Conservation (phyloP, 2,797 vertebrate species). For the Neosilurus hyrtlii region DNA sequence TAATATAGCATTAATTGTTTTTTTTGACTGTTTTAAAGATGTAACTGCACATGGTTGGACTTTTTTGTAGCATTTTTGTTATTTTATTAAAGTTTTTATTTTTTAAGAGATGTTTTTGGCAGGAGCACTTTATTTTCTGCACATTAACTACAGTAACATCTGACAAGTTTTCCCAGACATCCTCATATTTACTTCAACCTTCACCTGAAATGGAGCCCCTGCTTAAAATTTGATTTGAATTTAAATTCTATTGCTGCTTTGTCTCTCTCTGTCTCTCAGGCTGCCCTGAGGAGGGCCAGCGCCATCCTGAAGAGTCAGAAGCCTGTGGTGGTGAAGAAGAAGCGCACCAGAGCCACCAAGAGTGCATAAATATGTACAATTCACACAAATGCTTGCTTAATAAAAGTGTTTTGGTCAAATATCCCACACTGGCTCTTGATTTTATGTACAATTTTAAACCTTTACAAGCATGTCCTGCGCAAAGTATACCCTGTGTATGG, state of each 20-base stretch:
- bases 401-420: conserved; percentile 66
- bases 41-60: neutral
- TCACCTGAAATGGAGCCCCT: neutral
- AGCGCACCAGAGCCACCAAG: conserved; percentile 83
- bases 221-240: neutral
- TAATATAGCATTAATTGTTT: neutral
- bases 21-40: neutral
- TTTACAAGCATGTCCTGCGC: neutral
- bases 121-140: neutral
- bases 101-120: neutral
- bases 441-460: neutral
- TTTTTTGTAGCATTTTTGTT: neutral
- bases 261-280: conserved; percentile 61
- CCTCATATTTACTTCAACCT: neutral
- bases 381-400: conserved; percentile 55
- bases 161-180: neutral
- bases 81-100: neutral
- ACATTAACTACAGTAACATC: neutral
- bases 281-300: conserved; percentile 85
- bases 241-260: too few relatives aligned
- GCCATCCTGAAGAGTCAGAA: conserved; percentile 92
- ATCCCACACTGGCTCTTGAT: neutral
- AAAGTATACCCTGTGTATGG: too few relatives aligned
- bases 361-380: conserved; percentile 73
- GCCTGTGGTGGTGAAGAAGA: conserved; percentile 90